Evolutionary conservation across 2,888 invertebrate genomes (phyloP), one percentile per base, ranked within the genome.

Genomic region (Dryomyza anilis): DNA sequence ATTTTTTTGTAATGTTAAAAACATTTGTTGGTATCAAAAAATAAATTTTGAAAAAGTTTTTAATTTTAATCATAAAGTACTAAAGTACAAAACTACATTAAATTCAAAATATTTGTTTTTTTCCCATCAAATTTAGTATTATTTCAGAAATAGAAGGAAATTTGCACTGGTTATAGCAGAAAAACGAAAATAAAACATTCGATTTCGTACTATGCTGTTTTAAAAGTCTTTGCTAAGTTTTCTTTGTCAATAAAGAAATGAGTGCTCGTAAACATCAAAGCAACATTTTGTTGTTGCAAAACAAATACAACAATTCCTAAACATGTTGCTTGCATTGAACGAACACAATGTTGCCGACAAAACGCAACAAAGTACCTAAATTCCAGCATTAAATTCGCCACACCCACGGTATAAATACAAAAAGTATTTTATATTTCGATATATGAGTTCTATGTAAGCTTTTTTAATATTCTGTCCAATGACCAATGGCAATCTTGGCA

Each of bases 401-500:
- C n/a, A 19, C 43, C 16, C 33, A 6, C 16, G 6, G n/a, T 16
- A 43, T n/a, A n/a, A n/a, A n/a, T n/a, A n/a, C n/a, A n/a, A n/a
- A n/a, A n/a, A n/a, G n/a, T n/a, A n/a, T n/a, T n/a, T n/a, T n/a
- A n/a, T n/a, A n/a, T n/a, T n/a, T n/a, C n/a, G n/a, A n/a, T n/a
- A n/a, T n/a, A n/a, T n/a, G n/a, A n/a, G n/a, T n/a, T n/a, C n/a
- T n/a, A n/a, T n/a, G n/a, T n/a, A 46, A n/a, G 19, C 7, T 14
- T 2, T 14, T n/a, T 50, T 12, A 7, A 3, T 33, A 33, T 10
- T 1, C 21, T 7, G 10, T 16, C 3, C 21, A n/a, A n/a, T 56
- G 55, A 56, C 55, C 55, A 56, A 56, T 56, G 21, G 39, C 14
- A 56, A 14, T 4, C 36, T 33, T 33, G 25, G 21, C 39, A 23